A percentile compares a stretch with the other conserved stretches of the same genome.
Evolutionary conservation across 2,888 invertebrate genomes (phyloP).

Genomic region (Eucriotettix oculatus): DNA sequence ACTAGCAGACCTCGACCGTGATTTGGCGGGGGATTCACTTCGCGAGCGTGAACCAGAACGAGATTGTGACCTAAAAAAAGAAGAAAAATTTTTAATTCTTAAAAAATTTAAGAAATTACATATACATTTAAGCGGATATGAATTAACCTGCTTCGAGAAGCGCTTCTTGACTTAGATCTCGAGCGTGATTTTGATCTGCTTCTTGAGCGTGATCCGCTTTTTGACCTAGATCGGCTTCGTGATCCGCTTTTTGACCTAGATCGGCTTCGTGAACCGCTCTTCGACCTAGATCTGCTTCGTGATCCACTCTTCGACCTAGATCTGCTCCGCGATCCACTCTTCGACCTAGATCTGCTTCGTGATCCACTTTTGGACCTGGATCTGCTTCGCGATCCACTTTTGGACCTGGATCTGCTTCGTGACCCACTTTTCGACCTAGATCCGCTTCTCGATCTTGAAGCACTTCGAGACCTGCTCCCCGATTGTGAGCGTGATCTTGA

Average conservation of each 20-base stretch:
- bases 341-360: constrained; percentile 16
- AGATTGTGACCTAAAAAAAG: too few species aligned
- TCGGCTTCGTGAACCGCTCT: constrained; percentile 16
- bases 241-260: constrained; percentile 18
- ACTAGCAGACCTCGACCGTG: constrained; percentile 16
- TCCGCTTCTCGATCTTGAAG: constrained; percentile 25
- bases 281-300: constrained; percentile 19
- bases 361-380: constrained; percentile 14
- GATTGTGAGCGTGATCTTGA: constrained; percentile 14
- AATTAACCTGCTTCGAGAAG: not conserved
- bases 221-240: constrained; percentile 18
- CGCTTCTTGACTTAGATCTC: constrained; percentile 19
- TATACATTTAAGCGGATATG: too few species aligned
- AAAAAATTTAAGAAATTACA: too few species aligned
- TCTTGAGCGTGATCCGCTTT: constrained; percentile 22
- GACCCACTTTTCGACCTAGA: constrained; percentile 16
- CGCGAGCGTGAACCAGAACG: constrained; percentile 18
- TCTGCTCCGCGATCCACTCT: constrained; percentile 19
- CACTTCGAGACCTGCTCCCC: constrained; percentile 37
- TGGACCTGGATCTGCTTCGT: constrained; percentile 17
- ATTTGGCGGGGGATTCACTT: constrained; percentile 14
- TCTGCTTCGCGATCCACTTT: constrained; percentile 16
- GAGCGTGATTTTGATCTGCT: constrained; percentile 24
- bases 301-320: constrained; percentile 23
- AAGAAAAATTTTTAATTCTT: too few species aligned